Evolutionary conservation across 2,113 vertebrate genomes (phyloP).

Genomic region (Macrotis lagotis): DNA sequence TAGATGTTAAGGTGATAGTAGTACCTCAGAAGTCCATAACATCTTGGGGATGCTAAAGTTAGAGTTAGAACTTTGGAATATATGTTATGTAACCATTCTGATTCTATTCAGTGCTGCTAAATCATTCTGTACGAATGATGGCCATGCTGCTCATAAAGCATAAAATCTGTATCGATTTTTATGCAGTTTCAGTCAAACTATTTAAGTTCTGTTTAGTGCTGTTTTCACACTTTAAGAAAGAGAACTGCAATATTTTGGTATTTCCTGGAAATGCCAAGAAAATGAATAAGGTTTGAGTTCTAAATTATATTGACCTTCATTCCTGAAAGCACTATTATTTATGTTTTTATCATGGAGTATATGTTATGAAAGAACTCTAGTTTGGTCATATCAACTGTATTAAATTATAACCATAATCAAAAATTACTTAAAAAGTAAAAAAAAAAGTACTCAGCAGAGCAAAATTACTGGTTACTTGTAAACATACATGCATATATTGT

Average conservation of each 20-base stretch:
- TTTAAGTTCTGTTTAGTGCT: not conserved
- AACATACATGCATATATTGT: not conserved
- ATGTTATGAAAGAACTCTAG: not conserved
- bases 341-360: not conserved
- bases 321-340: slow-evolving; percentile 1
- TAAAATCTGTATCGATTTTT: not conserved
- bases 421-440: not conserved
- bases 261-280: not conserved
- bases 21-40: not conserved
- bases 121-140: not conserved
- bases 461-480: not conserved
- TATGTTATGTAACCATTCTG: not conserved
- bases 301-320: not conserved
- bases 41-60: slow-evolving; percentile 33
- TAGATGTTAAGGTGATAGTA: not conserved
- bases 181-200: not conserved
- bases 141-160: not conserved
- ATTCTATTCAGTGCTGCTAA: not conserved
- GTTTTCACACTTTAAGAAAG: not conserved
- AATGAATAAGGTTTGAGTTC: not conserved
- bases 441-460: not conserved
- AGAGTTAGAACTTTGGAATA: slow-evolving; percentile 24
- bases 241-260: not conserved
- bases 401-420: not conserved
- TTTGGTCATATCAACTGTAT: not conserved